phyloP scores from a whole-genome alignment of 2,113 vertebrate species.

The Hippocampus guttulatus region DNA sequence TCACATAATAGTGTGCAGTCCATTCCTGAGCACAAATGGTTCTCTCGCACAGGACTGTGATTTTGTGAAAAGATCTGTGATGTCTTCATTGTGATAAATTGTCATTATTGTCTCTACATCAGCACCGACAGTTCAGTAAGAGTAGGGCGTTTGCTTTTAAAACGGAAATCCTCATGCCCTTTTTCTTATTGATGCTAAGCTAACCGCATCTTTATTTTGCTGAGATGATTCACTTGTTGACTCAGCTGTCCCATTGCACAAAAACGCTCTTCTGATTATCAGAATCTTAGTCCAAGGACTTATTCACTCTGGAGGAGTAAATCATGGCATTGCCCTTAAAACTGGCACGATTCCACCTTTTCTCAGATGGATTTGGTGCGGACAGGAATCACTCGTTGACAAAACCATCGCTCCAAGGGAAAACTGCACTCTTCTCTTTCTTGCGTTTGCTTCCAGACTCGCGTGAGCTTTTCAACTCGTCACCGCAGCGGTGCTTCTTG shows the following conservation, averaged over 20 bases:
- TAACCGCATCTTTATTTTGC: too few relatives aligned
- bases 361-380: neutral
- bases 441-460: constrained; percentile 6
- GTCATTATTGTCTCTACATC: too few relatives aligned
- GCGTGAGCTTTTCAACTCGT: accelerated
- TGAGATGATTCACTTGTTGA: too few relatives aligned
- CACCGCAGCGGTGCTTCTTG: constrained; percentile 61
- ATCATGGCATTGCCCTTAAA: neutral
- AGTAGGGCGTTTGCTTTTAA: too few relatives aligned
- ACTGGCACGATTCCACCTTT: neutral
- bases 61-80: neutral
- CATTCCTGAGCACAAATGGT: neutral
- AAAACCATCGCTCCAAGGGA: constrained; percentile 35
- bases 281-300: neutral
- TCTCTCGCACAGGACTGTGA: neutral
- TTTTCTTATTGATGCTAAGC: too few relatives aligned
- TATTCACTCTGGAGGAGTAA: neutral
- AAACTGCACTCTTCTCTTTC: constrained; percentile 6
- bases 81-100: neutral
- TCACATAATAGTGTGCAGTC: neutral
- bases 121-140: too few relatives aligned
- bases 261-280: too few relatives aligned
- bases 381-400: neutral
- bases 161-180: too few relatives aligned
- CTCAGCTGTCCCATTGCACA: too few relatives aligned